Conservation (phyloP, 2,113 vertebrate species). For the Ahaetulla prasina region DNA sequence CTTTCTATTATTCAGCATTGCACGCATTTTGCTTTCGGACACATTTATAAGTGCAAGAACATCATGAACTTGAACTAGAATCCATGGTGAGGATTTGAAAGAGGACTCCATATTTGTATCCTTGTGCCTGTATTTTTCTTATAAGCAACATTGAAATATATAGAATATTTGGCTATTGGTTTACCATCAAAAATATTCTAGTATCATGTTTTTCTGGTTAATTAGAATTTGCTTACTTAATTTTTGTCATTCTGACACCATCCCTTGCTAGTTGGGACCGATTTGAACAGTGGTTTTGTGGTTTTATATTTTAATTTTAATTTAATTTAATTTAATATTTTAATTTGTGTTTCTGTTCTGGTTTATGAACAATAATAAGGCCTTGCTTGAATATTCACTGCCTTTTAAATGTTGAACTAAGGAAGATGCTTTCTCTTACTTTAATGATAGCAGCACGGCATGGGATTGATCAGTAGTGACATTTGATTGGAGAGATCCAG, state of each 20-base stretch:
- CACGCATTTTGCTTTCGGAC: not conserved
- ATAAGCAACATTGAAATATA: conserved; percentile 37
- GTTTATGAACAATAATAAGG: conserved; percentile 79
- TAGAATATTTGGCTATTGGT: conserved; percentile 72
- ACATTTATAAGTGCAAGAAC: not conserved
- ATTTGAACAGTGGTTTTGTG: conserved; percentile 74
- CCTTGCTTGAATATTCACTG: conserved; percentile 84
- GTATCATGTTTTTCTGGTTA: conserved; percentile 70
- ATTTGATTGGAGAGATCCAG: conserved; percentile 68
- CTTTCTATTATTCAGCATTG: not conserved
- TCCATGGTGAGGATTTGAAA: conserved; percentile 24
- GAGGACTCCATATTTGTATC: not conserved
- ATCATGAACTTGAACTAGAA: conserved; percentile 7
- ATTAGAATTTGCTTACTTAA: conserved; percentile 80
- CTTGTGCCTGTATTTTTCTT: conserved; percentile 42
- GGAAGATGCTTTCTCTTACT: conserved; percentile 72
- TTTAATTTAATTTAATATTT: too few species aligned
- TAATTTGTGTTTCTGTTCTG: conserved; percentile 82
- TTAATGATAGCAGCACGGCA: conserved; percentile 72
- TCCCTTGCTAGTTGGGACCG: conserved; percentile 72
- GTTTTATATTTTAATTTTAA: conserved; percentile 83
- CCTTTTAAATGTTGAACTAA: conserved; percentile 63
- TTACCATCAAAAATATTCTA: conserved; percentile 67
- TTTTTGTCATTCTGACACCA: conserved; percentile 73
- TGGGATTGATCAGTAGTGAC: conserved; percentile 71